phyloP scores from a whole-genome alignment of 2,888 invertebrate genomes.

The Diarsia dahlii region DNA sequence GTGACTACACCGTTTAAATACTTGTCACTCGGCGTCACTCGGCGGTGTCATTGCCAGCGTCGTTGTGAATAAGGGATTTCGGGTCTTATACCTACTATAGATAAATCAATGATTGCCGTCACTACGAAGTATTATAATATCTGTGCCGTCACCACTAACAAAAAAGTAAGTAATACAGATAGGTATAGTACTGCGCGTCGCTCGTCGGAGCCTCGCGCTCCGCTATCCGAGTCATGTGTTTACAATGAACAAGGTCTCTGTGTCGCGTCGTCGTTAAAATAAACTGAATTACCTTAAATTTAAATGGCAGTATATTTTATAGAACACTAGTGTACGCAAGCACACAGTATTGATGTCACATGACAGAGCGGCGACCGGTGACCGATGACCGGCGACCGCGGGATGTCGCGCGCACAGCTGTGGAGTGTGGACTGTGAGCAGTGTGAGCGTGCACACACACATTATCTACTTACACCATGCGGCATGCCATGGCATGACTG shows the following conservation, averaged over 20 bases:
- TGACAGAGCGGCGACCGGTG: background rate
- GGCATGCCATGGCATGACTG: background rate
- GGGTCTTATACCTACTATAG: conserved; percentile 5
- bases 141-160: no score
- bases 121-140: no score
- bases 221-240: conserved; percentile 30
- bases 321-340: background rate
- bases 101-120: conserved; percentile 1
- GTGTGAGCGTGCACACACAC: conserved; percentile 7
- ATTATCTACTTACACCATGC: conserved; percentile 3
- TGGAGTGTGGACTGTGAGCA: background rate
- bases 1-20: no score
- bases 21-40: background rate
- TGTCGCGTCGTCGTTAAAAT: conserved; percentile 34
- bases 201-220: background rate
- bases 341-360: conserved; percentile 2
- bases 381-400: background rate
- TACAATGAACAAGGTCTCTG: conserved; percentile 45
- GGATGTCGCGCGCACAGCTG: background rate
- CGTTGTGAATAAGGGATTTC: background rate
- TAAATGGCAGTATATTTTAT: conserved; percentile 45
- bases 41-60: background rate
- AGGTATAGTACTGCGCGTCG: background rate
- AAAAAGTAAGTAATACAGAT: conserved; percentile 15
- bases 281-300: conserved; percentile 50